Base-by-base conservation (phyloP, 2,888 invertebrate species). In the Heliconius charithonia region DNA sequence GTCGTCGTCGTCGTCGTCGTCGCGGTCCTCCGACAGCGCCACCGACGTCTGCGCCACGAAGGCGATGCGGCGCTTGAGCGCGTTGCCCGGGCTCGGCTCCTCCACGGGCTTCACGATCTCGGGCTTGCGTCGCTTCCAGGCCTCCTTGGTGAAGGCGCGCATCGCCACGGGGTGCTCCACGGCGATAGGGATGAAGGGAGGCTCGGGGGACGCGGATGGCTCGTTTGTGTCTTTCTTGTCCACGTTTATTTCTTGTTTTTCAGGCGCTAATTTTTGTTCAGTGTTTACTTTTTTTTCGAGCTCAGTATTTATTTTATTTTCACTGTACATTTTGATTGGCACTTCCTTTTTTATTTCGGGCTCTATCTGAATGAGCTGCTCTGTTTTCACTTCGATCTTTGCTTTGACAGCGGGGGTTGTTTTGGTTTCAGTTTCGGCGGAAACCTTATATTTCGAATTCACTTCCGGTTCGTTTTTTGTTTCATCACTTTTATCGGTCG, bases 1-100 rank as follows among this genome's bases (percentile, higher is more conserved):
- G 79, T 86, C 92, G 78, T 84, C 90, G 82, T 88, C 95, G 85
- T 86, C 90, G 75, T 96, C 96, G 88, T 95, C 96, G 85, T 90
- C 94, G 89, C 85, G 91, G 67, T 96, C 96, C 88, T 95, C 96
- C 83, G 96, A 95, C 70, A 95, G 85, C 84, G 92, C 93, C 29
- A 94, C 89, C 2, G 95, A 94, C 77, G 95, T 90, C 83, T 96
- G 96, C 80, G 95, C 92, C 77, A 96, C 95, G 85, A 96, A 96
- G 67, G 93, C 93, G 78, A 96, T 94, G 29, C 95, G 93, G 16
- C 96, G 92, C 76, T 95, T 91, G 82, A 92, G 84, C 76, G 95
- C 91, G 86, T 88, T 93, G 81, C 91, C 94, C 65, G 95, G 92
- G 77, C 93, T 94, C 81, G 94, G 94, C 84, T 93, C 92, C 86